Percentiles rank a stretch among this genome's conserved stretches.
Conservation (phyloP, 2,113 vertebrate genomes). For the Poeciliopsis turrubarensis region DNA sequence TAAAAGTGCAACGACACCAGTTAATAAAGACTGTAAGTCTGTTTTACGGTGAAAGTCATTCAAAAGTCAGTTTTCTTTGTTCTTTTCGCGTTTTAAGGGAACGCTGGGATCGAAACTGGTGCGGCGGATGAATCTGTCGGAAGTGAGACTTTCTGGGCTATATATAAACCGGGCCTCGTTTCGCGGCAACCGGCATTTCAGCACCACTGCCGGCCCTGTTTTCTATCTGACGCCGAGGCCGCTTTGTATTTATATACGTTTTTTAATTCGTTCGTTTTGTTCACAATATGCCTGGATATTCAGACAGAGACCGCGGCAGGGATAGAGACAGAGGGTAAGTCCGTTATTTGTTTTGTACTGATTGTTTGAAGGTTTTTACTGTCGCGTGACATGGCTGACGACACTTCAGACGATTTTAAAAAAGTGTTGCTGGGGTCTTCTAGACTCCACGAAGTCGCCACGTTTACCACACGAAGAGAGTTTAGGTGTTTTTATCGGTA, state of each 20-base stretch:
- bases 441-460: neutral
- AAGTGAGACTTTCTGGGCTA: slow-evolving; percentile 47
- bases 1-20: neutral
- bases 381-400: slow-evolving; percentile 42
- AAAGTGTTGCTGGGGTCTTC: neutral
- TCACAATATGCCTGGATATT: slow-evolving; percentile 90
- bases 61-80: neutral
- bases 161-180: slow-evolving; percentile 70
- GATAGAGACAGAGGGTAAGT: slow-evolving; percentile 90
- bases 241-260: slow-evolving; percentile 47
- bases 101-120: neutral
- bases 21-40: neutral
- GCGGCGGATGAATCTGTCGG: slow-evolving; percentile 69
- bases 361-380: neutral
- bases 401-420: neutral
- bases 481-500: too few species aligned
- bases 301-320: slow-evolving; percentile 93
- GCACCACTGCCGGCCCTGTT: slow-evolving; percentile 29
- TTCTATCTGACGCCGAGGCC: neutral
- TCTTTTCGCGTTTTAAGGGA: neutral
- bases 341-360: neutral
- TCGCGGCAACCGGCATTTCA: slow-evolving; percentile 74
- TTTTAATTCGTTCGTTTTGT: slow-evolving; percentile 51
- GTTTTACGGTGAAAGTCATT: neutral
- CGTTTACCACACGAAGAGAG: neutral